Evolutionary conservation across 2,888 invertebrate species (phyloP), one percentile per base, ranked within the genome.

Genomic region (Papilio gigon): DNA sequence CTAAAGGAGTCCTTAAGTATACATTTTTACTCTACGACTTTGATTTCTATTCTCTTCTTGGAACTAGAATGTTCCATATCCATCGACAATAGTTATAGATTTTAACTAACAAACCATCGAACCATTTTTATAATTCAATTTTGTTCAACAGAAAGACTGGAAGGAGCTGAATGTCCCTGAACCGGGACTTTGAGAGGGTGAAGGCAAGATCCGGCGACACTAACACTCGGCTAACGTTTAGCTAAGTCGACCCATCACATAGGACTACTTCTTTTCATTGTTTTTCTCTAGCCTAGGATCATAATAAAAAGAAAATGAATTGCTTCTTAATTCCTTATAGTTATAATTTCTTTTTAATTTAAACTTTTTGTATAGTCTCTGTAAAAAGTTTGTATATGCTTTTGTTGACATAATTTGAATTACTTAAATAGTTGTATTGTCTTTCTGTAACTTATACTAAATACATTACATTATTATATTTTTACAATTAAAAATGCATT

Each of bases 161-260:
- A 86, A 84, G 71, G 89, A 89, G 71, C 72, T 91, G 40, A 85
- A 80, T 35, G 90, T 91, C 9, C 90, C 91, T 11, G 90, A 92
- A 72, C 88, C 88, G 11, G 74, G 72, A 17, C 77, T 77, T 67
- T 76, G 72, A 50, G 0, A 62, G 67, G 22, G 64, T 66, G 47
- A 71, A 65, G 11, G 69, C 68, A 63, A 75, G 74, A 72, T 76
- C 73, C 17, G 61, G 61, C 67, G 14, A 40, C 33, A 1, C 27
- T 59, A 4, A 37, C 1, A 59, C 4, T 9, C 12, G n/a, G n/a
- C n/a, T 30, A 30, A 8, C 5, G 6, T n/a, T 42, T 42, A 4
- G 2, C 2, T 4, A 50, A 33, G 33, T 11, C 9, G 11, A 37
- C 9, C 3, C 14, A 14, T 14, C 11, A 4, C 11, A 37, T 37